Base-by-base conservation (phyloP, 1,140 invertebrate species). In the Trichonephila clavata region DNA sequence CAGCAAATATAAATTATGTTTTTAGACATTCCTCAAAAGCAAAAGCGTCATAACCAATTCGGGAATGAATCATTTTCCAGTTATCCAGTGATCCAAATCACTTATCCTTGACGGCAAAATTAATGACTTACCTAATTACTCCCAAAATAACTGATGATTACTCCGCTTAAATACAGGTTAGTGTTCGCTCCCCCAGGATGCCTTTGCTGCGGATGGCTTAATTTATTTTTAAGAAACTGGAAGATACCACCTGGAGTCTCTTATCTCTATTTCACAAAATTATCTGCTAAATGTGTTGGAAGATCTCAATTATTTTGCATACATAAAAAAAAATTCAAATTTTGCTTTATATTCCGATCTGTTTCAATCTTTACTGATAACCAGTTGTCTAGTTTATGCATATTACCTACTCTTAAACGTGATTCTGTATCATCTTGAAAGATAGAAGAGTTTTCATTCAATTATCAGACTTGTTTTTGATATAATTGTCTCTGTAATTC, bases 111-210 rank as follows among this genome's bases (percentile, higher is more conserved):
- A 77, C 71, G 71, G 71, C 71, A 77, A 27, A 77, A 77, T 77
- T 77, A 77, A 77, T 77, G 71, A 77, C 71, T 77, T 16, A 7
- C 27, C 71, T 77, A 77, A 77, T 77, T 77, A 77, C 71, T 77
- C 71, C 71, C 71, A 77, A 77, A 77, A 77, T 77, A 77, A 77
- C 71, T 77, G 71, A 32, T 77, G 71, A 77, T 77, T 77, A 77
- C 71, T 13, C 32, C 71, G 27, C 71, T 77, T 77, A 77, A 77
- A 32, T 77, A 39, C 71, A 27, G 71, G 71, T 77, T 39, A 32
- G 71, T 18, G 14, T 14, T 39, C 7, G 27, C 71, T 20, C n/a
- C n/a, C n/a, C n/a, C 10, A 18, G 27, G 27, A 77, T 77, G 71
- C 71, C 71, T 77, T 77, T 16, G 71, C 71, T 77, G 71, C 18